Conservation (phyloP, 2,888 invertebrate species). For the Elysia crispata region DNA sequence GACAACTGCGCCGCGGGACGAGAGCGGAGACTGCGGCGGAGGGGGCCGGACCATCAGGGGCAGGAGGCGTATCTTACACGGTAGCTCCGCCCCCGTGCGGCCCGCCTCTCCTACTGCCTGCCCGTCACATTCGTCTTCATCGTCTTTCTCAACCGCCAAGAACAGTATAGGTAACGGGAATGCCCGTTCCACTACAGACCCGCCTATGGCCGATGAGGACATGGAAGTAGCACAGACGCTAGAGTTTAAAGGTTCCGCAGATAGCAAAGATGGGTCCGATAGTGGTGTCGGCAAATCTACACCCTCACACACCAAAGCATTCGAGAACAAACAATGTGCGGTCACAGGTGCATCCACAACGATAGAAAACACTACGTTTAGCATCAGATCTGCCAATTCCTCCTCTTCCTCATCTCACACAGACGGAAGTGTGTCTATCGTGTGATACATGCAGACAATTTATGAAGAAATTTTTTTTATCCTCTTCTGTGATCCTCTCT, state of each 20-base stretch:
- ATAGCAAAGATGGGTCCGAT: background rate
- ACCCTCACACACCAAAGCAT: background rate
- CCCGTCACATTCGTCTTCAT: background rate
- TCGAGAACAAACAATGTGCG: background rate
- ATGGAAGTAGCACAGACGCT: no score
- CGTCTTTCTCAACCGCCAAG: background rate
- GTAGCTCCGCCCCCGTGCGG: background rate
- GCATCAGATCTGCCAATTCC: no score
- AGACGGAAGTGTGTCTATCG: no score
- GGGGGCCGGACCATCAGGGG: slow-evolving; percentile 17
- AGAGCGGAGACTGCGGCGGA: background rate
- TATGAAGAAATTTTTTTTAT: no score
- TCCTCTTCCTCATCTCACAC: no score
- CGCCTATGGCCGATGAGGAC: no score
- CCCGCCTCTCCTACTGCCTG: background rate
- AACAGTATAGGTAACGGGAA: background rate
- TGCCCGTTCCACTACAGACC: background rate
- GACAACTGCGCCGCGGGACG: slow-evolving; percentile 54
- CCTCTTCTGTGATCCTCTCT: no score
- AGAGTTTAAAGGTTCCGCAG: no score
- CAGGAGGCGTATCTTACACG: background rate
- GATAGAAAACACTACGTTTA: slow-evolving; percentile 41
- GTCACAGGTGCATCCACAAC: slow-evolving; percentile 5
- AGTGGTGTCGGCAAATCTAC: no score
- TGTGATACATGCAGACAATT: no score